These are phyloP conservation scores for Acipenser transmontanus DNA, from an alignment of 2,797 vertebrate species.

Conservation along the genomic window DNA sequence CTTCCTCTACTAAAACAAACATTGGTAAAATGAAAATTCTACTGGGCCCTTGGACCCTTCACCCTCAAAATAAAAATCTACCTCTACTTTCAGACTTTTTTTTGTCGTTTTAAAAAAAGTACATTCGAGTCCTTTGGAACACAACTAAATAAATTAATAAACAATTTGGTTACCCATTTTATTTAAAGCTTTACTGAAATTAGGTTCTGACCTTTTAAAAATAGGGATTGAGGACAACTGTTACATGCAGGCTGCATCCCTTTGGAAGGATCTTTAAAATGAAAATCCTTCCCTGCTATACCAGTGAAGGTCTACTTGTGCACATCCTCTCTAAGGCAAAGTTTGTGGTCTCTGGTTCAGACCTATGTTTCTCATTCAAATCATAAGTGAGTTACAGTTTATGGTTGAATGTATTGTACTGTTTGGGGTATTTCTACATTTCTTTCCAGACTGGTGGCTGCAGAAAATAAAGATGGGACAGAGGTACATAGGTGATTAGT, in stretches of 20 bases:
- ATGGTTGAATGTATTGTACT: neutral
- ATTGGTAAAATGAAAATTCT: neutral
- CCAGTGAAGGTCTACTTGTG: neutral
- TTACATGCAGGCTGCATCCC: neutral
- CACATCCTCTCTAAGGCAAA: constrained; percentile 3
- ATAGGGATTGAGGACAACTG: neutral
- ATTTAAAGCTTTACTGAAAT: neutral
- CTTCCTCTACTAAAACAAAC: neutral
- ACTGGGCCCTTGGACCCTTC: neutral
- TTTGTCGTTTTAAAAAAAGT: neutral
- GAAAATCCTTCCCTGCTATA: neutral
- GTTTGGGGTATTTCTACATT: too few relatives aligned
- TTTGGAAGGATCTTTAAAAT: too few relatives aligned
- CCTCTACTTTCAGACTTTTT: neutral
- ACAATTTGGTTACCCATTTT: too few relatives aligned
- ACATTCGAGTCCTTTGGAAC: neutral
- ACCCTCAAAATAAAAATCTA: neutral
- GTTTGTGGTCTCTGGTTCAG: neutral
- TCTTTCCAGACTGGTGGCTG: too few relatives aligned
- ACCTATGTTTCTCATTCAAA: neutral
- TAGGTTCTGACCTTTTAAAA: neutral
- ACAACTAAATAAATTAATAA: neutral
- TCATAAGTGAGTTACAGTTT: neutral
- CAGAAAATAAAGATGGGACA: too few relatives aligned
- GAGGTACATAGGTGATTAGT: too few relatives aligned